These are phyloP conservation scores for Myioborus miniatus DNA, from an alignment of 2,797 vertebrate species.

Conservation along the genomic window DNA sequence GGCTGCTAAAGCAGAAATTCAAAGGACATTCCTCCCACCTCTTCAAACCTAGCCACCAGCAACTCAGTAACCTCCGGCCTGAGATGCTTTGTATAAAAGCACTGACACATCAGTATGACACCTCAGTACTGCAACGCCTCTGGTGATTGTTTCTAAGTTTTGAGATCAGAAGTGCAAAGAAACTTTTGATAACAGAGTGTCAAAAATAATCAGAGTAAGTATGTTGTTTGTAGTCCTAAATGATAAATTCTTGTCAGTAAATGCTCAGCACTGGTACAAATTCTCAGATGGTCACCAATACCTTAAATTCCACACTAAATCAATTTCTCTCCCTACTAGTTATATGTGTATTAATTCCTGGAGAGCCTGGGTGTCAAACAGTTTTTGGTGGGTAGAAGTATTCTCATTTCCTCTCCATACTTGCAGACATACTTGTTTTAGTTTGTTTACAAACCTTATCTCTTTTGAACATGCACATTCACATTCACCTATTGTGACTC, in stretches of 20 bases:
- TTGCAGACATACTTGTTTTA: not conserved
- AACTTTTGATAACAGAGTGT: slow-evolving; percentile 19
- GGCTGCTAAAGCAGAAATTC: slow-evolving; percentile 43
- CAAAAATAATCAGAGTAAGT: slow-evolving; percentile 32
- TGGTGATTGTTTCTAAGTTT: slow-evolving; percentile 37
- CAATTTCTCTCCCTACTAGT: not conserved
- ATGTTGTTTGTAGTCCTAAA: not conserved
- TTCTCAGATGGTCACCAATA: not conserved
- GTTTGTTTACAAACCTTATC: not conserved
- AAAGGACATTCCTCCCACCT: slow-evolving; percentile 47
- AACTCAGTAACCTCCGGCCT: slow-evolving; percentile 34
- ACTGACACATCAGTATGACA: slow-evolving; percentile 20
- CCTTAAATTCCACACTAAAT: not conserved
- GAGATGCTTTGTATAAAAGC: slow-evolving; percentile 25
- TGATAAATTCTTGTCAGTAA: not conserved
- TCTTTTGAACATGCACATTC: not conserved
- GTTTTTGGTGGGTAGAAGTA: not conserved
- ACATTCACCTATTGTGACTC: not conserved
- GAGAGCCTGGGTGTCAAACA: not conserved
- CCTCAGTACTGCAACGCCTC: not conserved
- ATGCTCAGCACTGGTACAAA: not conserved
- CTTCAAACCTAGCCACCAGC: slow-evolving; percentile 51
- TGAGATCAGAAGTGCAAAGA: slow-evolving; percentile 21
- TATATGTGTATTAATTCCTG: not conserved
- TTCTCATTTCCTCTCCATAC: not conserved